Evolutionary conservation across 2,888 invertebrate species (phyloP).

Genomic region (Cephus sareptanus): DNA sequence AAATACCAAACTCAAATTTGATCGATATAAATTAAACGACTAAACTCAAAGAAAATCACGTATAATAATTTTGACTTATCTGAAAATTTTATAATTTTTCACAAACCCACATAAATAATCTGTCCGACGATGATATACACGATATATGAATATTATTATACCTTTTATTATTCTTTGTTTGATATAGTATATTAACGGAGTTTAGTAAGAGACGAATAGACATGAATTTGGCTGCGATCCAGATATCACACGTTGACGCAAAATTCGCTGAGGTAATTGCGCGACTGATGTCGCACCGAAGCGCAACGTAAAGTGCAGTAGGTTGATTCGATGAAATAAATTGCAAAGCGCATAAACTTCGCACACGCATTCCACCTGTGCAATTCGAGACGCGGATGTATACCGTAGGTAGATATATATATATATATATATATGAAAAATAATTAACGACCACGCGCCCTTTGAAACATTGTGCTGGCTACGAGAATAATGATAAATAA

Average conservation of each 20-base stretch:
- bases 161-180: neutral
- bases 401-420: neutral
- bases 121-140: neutral
- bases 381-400: neutral
- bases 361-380: neutral
- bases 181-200: neutral
- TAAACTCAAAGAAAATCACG: neutral
- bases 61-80: neutral
- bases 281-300: slow-evolving; percentile 21
- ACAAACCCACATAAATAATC: neutral
- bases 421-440: neutral
- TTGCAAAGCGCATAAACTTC: neutral
- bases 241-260: slow-evolving; percentile 24
- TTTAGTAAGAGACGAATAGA: slow-evolving; percentile 12
- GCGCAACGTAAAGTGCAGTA: neutral
- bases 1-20: neutral
- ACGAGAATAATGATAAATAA: neutral
- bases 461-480: neutral
- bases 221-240: slow-evolving; percentile 36
- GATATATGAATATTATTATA: neutral
- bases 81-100: neutral
- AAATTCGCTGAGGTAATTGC: slow-evolving; percentile 33
- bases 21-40: neutral
- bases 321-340: neutral
- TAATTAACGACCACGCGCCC: neutral